Evolutionary conservation across 2,888 invertebrate species (phyloP).

Genomic region (Thymelicus sylvestris): DNA sequence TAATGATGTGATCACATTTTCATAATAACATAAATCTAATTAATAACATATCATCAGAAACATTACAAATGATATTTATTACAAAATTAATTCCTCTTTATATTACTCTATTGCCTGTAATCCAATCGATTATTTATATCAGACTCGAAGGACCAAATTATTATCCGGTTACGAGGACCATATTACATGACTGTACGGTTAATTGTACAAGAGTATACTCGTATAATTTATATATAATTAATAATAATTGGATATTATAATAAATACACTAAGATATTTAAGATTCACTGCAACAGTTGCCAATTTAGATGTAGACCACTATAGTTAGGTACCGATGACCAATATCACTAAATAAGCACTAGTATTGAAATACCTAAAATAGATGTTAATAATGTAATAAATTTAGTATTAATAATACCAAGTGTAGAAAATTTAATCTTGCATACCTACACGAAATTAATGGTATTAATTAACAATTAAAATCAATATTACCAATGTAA

Average conservation of each 20-base stretch:
- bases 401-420: background rate
- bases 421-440: too few relatives aligned
- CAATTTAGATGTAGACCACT: conserved; percentile 69
- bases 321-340: conserved; percentile 19
- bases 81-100: too few relatives aligned
- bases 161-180: conserved; percentile 5
- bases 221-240: conserved; percentile 4
- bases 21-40: too few relatives aligned
- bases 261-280: conserved; percentile 35
- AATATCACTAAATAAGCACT: conserved; percentile 24
- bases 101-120: too few relatives aligned
- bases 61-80: too few relatives aligned
- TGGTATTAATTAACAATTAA: too few relatives aligned
- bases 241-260: too few relatives aligned
- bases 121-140: too few relatives aligned
- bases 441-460: too few relatives aligned
- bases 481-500: too few relatives aligned
- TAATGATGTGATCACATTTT: too few relatives aligned
- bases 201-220: background rate
- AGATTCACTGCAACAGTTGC: conserved; percentile 66
- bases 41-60: too few relatives aligned
- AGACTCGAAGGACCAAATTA: background rate
- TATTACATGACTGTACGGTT: background rate
- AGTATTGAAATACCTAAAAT: background rate
- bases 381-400: background rate